Evolutionary conservation across 2,797 vertebrate genomes (phyloP).

Genomic region (Mormyrops attenuatus): DNA sequence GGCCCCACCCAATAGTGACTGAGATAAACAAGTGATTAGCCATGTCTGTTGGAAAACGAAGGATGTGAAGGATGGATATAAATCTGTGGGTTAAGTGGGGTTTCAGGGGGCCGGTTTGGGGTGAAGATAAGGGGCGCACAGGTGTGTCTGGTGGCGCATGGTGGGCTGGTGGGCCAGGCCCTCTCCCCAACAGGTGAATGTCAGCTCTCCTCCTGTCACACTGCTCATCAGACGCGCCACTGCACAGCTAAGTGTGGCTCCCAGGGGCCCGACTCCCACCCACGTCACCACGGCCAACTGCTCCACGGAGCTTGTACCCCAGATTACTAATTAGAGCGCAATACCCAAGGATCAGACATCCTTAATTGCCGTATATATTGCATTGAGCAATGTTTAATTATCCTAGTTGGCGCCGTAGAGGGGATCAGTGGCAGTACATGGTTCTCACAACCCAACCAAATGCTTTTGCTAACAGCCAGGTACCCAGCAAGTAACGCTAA

Average conservation of each 20-base stretch:
- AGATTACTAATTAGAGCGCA: conserved; percentile 5
- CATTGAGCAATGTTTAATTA: conserved; percentile 5
- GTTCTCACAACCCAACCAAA: not conserved
- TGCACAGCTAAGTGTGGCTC: not conserved
- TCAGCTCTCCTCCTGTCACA: not conserved
- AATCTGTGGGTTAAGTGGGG: conserved; percentile 34
- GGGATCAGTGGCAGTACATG: not conserved
- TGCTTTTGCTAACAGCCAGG: not conserved
- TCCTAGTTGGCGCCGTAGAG: not conserved
- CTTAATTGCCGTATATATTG: not conserved
- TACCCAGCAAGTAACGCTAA: not conserved
- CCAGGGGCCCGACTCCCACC: not conserved
- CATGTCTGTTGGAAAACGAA: not conserved
- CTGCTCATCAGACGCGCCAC: not conserved
- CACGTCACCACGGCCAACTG: not conserved
- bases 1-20: not conserved
- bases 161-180: not conserved
- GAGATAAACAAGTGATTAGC: not conserved
- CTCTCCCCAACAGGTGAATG: conserved; percentile 6
- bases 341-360: not conserved
- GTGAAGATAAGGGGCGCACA: not conserved
- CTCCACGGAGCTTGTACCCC: not conserved
- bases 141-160: not conserved
- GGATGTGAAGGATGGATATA: conserved; percentile 12
- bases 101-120: conserved; percentile 33